Conservation (phyloP, 1,140 invertebrate genomes). For the Cotesia chilonis region DNA sequence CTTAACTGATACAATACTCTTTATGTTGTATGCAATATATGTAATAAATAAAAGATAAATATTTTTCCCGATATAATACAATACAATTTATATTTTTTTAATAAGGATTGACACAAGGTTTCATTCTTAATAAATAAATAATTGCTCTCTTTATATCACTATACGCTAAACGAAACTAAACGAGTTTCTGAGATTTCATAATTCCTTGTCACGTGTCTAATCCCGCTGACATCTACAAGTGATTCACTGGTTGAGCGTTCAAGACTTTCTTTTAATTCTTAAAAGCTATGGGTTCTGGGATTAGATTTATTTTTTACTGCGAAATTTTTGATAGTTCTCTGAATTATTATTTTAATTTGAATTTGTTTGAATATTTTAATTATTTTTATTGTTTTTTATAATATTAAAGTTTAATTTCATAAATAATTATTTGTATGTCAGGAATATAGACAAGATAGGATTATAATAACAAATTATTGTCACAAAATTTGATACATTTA, state of each 20-base stretch:
- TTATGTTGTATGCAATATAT: too few relatives aligned
- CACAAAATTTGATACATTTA: too few relatives aligned
- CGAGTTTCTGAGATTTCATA: constrained; percentile 26
- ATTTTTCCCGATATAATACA: background rate
- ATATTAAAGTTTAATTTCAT: too few relatives aligned
- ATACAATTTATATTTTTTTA: background rate
- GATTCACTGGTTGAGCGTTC: constrained; percentile 34
- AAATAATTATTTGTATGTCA: too few relatives aligned
- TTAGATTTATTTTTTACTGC: background rate
- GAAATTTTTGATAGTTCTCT: too few relatives aligned
- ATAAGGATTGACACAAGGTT: background rate
- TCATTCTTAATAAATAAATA: constrained; percentile 6
- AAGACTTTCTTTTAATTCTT: constrained; percentile 14
- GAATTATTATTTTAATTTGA: too few relatives aligned
- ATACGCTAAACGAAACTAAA: background rate
- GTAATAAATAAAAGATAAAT: too few relatives aligned
- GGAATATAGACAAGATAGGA: too few relatives aligned
- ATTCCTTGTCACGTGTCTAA: constrained; percentile 19
- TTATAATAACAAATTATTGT: too few relatives aligned
- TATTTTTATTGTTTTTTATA: too few relatives aligned
- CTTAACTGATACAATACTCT: background rate
- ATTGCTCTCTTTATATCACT: constrained; percentile 17
- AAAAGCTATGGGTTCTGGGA: background rate
- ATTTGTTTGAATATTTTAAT: too few relatives aligned
- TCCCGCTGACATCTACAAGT: background rate